Conservation (phyloP, 2,888 invertebrate genomes). For the Apotomis turbidana region DNA sequence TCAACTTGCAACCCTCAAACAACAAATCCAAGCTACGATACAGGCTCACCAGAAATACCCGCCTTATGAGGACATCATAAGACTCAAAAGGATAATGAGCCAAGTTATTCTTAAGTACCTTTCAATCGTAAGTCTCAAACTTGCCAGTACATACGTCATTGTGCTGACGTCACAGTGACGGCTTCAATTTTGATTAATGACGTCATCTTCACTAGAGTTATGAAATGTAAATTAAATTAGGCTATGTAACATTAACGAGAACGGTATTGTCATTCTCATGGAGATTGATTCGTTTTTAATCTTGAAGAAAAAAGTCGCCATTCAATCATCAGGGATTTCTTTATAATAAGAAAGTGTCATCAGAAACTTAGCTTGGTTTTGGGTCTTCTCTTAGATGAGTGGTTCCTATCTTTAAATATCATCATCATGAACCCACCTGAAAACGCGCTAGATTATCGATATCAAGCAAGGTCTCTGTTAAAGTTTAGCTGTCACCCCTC, state of each 20-base stretch:
- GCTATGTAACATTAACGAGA: conserved; percentile 24
- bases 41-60: neutral
- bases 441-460: no score
- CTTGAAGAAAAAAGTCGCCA: neutral
- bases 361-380: no score
- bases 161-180: conserved; percentile 29
- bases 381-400: no score
- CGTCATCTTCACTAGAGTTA: conserved; percentile 29
- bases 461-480: no score
- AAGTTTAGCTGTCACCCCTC: no score
- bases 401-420: no score
- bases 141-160: conserved; percentile 26
- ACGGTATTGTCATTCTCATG: conserved; percentile 26
- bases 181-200: conserved; percentile 26
- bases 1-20: neutral
- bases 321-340: neutral
- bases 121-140: neutral
- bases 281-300: conserved; percentile 29
- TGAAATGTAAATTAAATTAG: conserved; percentile 35
- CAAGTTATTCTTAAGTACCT: no score
- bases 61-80: neutral
- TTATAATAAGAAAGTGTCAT: neutral
- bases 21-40: neutral
- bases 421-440: no score
- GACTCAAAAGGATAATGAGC: neutral